These are phyloP conservation scores for Pedicia rivosa DNA, from an alignment of 2,888 invertebrate genomes.

Conservation along the genomic window DNA sequence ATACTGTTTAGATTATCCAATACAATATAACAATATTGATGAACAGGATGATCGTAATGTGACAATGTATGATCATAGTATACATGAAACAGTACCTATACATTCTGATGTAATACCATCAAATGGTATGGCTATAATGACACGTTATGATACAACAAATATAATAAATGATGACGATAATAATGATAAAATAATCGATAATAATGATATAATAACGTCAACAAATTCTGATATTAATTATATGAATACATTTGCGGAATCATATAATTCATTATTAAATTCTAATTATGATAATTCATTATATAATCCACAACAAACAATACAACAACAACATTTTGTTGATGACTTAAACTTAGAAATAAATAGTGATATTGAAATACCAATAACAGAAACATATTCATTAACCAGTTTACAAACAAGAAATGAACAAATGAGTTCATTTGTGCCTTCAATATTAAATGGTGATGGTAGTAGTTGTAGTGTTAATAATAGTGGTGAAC, in stretches of 20 bases:
- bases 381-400: slow-evolving; percentile 12
- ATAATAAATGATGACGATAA: not conserved
- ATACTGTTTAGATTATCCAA: not conserved
- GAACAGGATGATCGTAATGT: slow-evolving; percentile 2
- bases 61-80: slow-evolving; percentile 10
- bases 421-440: slow-evolving; percentile 17
- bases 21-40: not conserved
- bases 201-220: not conserved
- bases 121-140: slow-evolving; percentile 12
- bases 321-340: slow-evolving; percentile 21
- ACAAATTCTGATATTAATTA: slow-evolving; percentile 7
- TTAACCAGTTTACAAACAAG: slow-evolving; percentile 27
- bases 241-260: slow-evolving; percentile 25
- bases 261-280: slow-evolving; percentile 25
- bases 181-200: not conserved
- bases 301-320: slow-evolving; percentile 15
- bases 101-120: slow-evolving; percentile 8
- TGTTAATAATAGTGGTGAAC: too few species aligned
- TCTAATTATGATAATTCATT: slow-evolving; percentile 12
- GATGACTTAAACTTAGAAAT: not conserved
- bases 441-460: too few species aligned
- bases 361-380: slow-evolving; percentile 21
- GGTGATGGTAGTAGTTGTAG: not conserved
- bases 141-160: slow-evolving; percentile 12
- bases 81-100: slow-evolving; percentile 8